These are phyloP conservation scores for Lepidurus apus DNA, from an alignment of 1,140 invertebrate species.

Conservation along the genomic window DNA sequence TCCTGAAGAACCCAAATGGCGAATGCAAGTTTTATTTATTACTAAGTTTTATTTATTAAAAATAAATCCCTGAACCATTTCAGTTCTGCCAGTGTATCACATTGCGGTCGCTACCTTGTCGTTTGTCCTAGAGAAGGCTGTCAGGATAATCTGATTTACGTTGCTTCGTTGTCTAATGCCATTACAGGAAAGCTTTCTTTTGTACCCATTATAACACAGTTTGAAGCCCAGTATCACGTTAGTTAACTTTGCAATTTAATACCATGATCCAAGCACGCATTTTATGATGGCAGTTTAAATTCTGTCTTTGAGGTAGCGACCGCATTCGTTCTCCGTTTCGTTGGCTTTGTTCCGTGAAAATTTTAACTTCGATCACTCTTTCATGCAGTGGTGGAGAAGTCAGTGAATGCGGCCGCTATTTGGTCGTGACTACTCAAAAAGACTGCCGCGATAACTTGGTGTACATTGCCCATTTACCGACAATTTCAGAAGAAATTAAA, in stretches of 20 bases:
- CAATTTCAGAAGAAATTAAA: constrained; percentile 48
- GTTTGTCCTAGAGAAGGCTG: constrained; percentile 28
- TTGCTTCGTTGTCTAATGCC: background rate
- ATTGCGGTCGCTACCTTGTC: constrained; percentile 27
- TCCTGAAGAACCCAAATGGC: constrained; percentile 83
- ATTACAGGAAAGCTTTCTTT: constrained; percentile 23
- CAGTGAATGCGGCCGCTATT: constrained; percentile 85
- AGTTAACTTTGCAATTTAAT: background rate
- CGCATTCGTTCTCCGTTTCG: background rate
- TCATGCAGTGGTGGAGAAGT: constrained; percentile 65
- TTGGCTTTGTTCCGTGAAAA: constrained; percentile 3
- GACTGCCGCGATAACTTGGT: constrained; percentile 84
- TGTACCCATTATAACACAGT: background rate
- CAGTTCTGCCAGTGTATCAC: constrained; percentile 16
- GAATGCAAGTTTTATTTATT: constrained; percentile 63
- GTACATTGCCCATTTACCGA: constrained; percentile 68
- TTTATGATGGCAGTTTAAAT: background rate
- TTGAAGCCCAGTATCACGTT: constrained; percentile 28
- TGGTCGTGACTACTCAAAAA: constrained; percentile 69
- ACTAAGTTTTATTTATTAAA: background rate
- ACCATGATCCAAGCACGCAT: background rate
- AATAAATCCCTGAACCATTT: background rate
- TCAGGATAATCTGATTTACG: constrained; percentile 27
- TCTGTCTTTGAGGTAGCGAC: background rate
- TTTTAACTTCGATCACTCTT: constrained; percentile 33